phyloP scores from a whole-genome alignment of 2,888 invertebrate genomes.

The Erynnis tages region DNA sequence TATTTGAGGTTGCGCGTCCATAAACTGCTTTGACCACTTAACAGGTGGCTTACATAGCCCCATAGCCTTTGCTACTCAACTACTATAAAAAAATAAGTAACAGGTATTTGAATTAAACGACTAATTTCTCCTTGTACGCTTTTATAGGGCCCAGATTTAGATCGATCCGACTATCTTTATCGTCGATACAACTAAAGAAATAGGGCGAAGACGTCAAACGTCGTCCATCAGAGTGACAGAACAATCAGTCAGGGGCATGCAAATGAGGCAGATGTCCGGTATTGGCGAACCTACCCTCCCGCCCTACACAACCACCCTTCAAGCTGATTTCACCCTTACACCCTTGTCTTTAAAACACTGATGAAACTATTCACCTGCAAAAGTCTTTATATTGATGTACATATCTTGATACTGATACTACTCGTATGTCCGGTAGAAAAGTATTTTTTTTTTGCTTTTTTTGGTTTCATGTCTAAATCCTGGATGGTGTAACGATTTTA shows the following conservation, averaged over 20 bases:
- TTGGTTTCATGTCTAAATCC: slow-evolving; percentile 23
- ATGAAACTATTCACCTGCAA: not conserved
- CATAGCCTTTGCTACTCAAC: too few relatives aligned
- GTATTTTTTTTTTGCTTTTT: slow-evolving; percentile 14
- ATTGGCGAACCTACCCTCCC: slow-evolving; percentile 9
- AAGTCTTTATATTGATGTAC: not conserved
- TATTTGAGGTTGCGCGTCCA: too few relatives aligned
- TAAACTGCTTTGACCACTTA: too few relatives aligned
- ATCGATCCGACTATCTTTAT: too few relatives aligned
- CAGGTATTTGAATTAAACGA: too few relatives aligned
- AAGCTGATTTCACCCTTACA: slow-evolving; percentile 2
- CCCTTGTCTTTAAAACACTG: not conserved
- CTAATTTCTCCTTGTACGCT: too few relatives aligned
- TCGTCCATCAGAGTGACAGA: slow-evolving; percentile 45
- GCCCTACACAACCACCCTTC: not conserved
- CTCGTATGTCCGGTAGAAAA: slow-evolving; percentile 27
- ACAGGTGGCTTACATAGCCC: too few relatives aligned
- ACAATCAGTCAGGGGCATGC: slow-evolving; percentile 66
- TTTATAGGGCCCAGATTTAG: too few relatives aligned
- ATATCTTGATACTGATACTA: slow-evolving; percentile 24
- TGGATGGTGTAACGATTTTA: slow-evolving; percentile 26
- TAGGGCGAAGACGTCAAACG: slow-evolving; percentile 17
- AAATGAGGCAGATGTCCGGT: slow-evolving; percentile 57
- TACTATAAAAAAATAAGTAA: too few relatives aligned
- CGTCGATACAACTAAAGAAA: slow-evolving; percentile 4